Evolutionary conservation across 2,888 invertebrate genomes (phyloP), one percentile per base, ranked within the genome.

Genomic region (Clunio marinus): DNA sequence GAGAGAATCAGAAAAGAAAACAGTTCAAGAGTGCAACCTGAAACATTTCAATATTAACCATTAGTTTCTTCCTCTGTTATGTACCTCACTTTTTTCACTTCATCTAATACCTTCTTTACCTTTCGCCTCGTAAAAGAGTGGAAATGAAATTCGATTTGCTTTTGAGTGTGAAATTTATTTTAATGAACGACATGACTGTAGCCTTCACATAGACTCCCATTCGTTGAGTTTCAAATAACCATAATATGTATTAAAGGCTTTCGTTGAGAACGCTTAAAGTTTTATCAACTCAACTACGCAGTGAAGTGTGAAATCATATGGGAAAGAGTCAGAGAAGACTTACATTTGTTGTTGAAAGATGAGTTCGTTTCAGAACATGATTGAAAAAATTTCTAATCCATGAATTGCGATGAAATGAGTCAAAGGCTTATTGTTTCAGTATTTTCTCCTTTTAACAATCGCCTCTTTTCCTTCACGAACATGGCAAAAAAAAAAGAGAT

Each of bases 11-110:
- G n/a, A n/a, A 7, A 57, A 57, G 3, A 41, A 24, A 62, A 37
- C 37, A 25, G 62, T 62, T 62, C 62, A 62, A 62, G 28, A 62
- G 41, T 37, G 62, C 62, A 62, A 41, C 62, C 24, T 62, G 62
- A 41, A 32, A 41, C 62, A 62, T 62, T 37, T 37, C 37, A 62
- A 7, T 25, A 41, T 22, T 28, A 37, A 24, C 25, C 62, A 41
- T 41, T 62, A 41, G n/a, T 62, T 35, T 60, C 37, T 22, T 37
- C 46, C 32, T 62, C 22, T 25, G 27, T 37, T 62, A n/a, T 62
- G 22, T 62, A 20, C 32, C 15, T 32, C 59, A 41, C n/a, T 41
- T 62, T 22, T 62, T 62, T 37, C 62, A 62, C 59, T 57, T 57
- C 25, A 57, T 57, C 57, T 25, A 32, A 32, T 32, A 32, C 32